phyloP scores from a whole-genome alignment of 2,113 vertebrate species.

The Chloroceryle aenea region DNA sequence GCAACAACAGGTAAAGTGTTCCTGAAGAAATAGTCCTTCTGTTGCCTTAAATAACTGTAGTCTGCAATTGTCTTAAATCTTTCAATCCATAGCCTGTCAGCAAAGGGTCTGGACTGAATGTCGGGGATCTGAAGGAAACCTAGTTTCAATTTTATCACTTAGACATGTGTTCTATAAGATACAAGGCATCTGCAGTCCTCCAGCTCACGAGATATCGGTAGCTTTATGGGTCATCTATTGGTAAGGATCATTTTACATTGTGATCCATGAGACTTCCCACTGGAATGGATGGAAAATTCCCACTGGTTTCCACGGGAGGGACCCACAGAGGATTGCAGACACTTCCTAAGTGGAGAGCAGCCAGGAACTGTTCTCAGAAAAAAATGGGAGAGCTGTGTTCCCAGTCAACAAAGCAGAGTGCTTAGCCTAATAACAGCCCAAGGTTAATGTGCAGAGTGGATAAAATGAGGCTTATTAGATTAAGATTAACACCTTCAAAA shows the following conservation, averaged over 20 bases:
- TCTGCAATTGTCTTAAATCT: not conserved
- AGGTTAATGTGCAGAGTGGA: not conserved
- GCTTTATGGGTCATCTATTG: accelerated
- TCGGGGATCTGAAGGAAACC: not conserved
- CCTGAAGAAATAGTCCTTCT: not conserved
- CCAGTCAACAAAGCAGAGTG: not conserved
- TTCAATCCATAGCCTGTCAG: not conserved
- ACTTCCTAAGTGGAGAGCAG: not conserved
- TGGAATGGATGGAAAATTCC: not conserved
- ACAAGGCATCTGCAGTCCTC: not conserved
- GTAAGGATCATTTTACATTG: not conserved
- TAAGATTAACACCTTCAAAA: not conserved
- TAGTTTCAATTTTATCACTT: not conserved
- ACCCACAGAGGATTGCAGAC: not conserved
- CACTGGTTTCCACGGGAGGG: not conserved
- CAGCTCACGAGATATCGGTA: not conserved
- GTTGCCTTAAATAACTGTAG: not conserved
- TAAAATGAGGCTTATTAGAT: not conserved
- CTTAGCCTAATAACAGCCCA: not conserved
- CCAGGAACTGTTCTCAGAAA: not conserved
- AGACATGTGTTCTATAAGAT: not conserved
- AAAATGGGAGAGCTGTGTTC: not conserved
- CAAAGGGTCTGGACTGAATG: not conserved
- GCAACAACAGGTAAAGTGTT: not conserved
- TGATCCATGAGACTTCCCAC: not conserved